Percentiles rank a stretch among this genome's conserved stretches.
Conservation (phyloP, 2,888 invertebrate genomes). For the Eupsilia transversa region DNA sequence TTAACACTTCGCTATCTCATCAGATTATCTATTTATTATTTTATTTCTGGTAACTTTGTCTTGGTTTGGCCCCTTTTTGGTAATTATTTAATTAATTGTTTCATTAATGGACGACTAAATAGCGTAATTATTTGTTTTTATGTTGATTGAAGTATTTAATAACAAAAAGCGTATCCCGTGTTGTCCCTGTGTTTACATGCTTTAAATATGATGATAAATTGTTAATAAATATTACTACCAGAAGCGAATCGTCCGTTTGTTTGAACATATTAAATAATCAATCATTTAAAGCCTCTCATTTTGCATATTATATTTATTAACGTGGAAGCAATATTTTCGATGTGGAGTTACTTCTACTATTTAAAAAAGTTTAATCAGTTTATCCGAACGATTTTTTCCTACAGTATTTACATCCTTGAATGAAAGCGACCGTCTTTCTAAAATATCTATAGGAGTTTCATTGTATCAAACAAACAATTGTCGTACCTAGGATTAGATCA, state of each 20-base stretch:
- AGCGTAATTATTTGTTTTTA: conserved; percentile 9
- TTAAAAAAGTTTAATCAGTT: neutral
- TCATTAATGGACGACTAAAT: neutral
- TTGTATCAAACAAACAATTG: neutral
- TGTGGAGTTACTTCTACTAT: too few species aligned
- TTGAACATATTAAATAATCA: neutral
- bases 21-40: conserved; percentile 59
- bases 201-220: neutral
- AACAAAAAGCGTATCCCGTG: neutral
- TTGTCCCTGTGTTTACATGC: neutral
- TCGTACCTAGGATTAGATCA: neutral
- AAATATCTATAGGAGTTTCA: neutral
- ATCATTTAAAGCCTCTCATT: conserved; percentile 2
- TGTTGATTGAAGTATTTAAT: neutral
- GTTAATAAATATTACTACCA: too few species aligned
- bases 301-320: neutral
- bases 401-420: neutral
- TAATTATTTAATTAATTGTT: conserved; percentile 28
- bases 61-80: conserved; percentile 11
- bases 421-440: neutral
- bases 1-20: conserved; percentile 60
- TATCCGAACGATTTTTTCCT: neutral
- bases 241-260: neutral
- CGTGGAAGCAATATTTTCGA: neutral
- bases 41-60: conserved; percentile 17